A percentile compares a stretch with the other conserved stretches of the same genome.
These are phyloP conservation scores for Drosophila subpulchrella DNA, from an alignment of 1,140 invertebrate species.

Conservation along the genomic window DNA sequence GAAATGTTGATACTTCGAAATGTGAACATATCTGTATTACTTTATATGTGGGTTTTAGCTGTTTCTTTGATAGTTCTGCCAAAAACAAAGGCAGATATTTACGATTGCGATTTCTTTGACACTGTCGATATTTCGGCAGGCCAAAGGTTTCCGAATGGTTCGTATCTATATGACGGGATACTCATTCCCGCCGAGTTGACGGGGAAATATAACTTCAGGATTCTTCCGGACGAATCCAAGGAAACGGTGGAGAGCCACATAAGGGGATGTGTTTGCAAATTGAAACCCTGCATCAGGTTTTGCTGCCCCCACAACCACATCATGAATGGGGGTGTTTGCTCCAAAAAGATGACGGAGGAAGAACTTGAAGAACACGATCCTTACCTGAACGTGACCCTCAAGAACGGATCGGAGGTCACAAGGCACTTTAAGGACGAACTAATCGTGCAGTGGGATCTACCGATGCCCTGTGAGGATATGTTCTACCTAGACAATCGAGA, in stretches of 20 bases:
- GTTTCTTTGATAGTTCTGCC: not conserved
- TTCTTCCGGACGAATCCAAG: slow-evolving; percentile 13
- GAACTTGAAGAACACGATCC: slow-evolving; percentile 31
- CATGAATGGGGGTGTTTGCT: slow-evolving; percentile 15
- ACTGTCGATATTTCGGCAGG: slow-evolving; percentile 51
- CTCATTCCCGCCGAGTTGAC: slow-evolving; percentile 54
- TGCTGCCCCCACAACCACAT: slow-evolving; percentile 55
- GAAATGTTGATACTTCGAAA: too few relatives aligned
- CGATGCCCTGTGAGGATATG: slow-evolving; percentile 40
- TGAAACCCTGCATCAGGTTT: slow-evolving; percentile 55
- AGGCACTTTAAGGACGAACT: slow-evolving; percentile 58
- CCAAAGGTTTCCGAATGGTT: slow-evolving; percentile 48
- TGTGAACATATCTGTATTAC: too few relatives aligned
- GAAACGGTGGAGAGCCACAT: slow-evolving; percentile 34
- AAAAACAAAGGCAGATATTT: slow-evolving; percentile 16
- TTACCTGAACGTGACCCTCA: slow-evolving; percentile 48
- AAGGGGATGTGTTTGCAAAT: slow-evolving; percentile 64
- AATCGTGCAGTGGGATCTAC: slow-evolving; percentile 50
- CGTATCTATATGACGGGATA: slow-evolving; percentile 56
- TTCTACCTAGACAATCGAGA: slow-evolving; percentile 33
- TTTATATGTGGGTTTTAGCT: not conserved
- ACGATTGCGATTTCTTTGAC: slow-evolving; percentile 61
- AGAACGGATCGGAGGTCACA: slow-evolving; percentile 18
- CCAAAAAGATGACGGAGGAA: not conserved
- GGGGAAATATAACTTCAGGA: slow-evolving; percentile 49